Evolutionary conservation across 2,113 vertebrate genomes (phyloP), one percentile per base, ranked within the genome.

Genomic region (Gadus chalcogrammus): DNA sequence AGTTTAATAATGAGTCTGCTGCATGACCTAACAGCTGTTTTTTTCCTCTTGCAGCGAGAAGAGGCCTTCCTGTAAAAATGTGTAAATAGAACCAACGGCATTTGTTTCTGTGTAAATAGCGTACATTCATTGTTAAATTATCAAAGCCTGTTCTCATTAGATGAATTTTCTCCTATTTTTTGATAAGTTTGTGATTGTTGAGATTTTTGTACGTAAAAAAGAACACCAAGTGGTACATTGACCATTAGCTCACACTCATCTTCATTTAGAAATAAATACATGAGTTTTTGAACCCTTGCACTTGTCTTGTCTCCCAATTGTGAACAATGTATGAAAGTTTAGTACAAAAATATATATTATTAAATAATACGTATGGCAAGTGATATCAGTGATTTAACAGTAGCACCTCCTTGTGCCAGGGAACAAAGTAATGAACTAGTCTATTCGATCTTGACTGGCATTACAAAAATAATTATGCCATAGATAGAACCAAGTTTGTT

Each of bases 51-150:
- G 81, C 79, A 87, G 61, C 55, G n/a, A 58, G 4, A 58, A 58
- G 55, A 78, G 84, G 66, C 67, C 12, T 60, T 76, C 31, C 18
- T 92, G 89, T 92, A 90, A 77, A 91, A 71, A 69, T 3, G 73
- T 93, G 92, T 93, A 92, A 88, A 93, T 93, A 92, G 27, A 18
- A 53, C 20, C 60, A 58, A 15, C 67, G 75, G 79, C 68, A 53
- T 73, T 62, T 28, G 15, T 61, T 60, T 22, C 68, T 61, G 78
- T 81, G 67, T 84, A 81, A 65, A 82, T 79, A 58, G 61, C 74
- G 71, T 77, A 71, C 80, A 60, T 75, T 77, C 52, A 75, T 55
- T 15, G 18, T 78, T 1, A 58, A 17, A 58, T 58, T 58, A 58
- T 58, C 5, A 17, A n/a, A 58, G 15, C 13, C 9, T 58, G 15